phyloP scores from a whole-genome alignment of 2,113 vertebrate genomes.

The Melanostigma gelatinosum region DNA sequence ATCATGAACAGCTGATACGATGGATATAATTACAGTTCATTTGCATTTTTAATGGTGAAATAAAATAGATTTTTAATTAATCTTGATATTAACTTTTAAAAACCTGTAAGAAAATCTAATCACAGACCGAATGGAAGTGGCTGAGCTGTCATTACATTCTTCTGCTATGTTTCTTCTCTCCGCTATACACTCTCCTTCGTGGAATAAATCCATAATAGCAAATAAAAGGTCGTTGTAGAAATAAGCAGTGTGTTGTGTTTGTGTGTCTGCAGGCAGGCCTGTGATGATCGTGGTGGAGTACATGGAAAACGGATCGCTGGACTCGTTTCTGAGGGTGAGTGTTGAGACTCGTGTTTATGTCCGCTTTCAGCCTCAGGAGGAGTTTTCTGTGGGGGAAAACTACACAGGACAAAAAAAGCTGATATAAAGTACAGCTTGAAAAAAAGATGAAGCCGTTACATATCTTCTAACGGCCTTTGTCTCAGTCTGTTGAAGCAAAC shows the following conservation, averaged over 20 bases:
- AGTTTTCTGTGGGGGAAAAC: slow-evolving; percentile 7
- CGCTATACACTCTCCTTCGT: background rate
- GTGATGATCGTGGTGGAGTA: slow-evolving; percentile 99
- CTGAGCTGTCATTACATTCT: background rate
- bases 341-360: slow-evolving; percentile 8
- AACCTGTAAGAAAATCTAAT: background rate
- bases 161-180: background rate
- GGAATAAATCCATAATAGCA: background rate
- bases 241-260: slow-evolving; percentile 27
- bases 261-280: slow-evolving; percentile 90
- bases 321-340: slow-evolving; percentile 95
- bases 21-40: background rate
- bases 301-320: slow-evolving; percentile 96
- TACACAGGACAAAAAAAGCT: background rate
- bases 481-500: background rate
- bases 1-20: background rate
- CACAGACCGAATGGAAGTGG: background rate
- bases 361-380: slow-evolving; percentile 12
- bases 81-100: background rate
- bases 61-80: background rate
- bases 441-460: background rate
- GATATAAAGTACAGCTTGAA: slow-evolving; percentile 21
- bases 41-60: background rate
- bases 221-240: background rate
- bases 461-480: background rate